Percentiles rank a stretch among this genome's conserved stretches.
Conservation (phyloP, 2,113 vertebrate species). For the Calyptommatus sinebrachiatus region DNA sequence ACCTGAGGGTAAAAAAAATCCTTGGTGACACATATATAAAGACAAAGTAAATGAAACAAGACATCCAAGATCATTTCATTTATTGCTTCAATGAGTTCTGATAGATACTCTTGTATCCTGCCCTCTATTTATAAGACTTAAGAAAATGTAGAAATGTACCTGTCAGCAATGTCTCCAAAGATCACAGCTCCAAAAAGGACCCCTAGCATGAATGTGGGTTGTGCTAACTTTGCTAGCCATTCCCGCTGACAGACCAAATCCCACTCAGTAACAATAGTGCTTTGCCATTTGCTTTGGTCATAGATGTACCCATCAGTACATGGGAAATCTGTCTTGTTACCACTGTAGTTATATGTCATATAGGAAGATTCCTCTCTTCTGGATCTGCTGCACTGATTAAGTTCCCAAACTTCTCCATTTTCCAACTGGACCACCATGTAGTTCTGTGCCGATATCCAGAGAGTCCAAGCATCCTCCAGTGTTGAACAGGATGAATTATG, state of each 20-base stretch:
- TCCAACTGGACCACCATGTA: slow-evolving; percentile 77
- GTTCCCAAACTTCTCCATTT: slow-evolving; percentile 87
- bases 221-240: slow-evolving; percentile 86
- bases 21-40: no score
- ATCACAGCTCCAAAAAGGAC: slow-evolving; percentile 86
- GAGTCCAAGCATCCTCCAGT: slow-evolving; percentile 76
- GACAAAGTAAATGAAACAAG: neutral
- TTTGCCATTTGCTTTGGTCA: slow-evolving; percentile 78
- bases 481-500: slow-evolving; percentile 71
- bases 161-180: slow-evolving; percentile 91
- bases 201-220: slow-evolving; percentile 91
- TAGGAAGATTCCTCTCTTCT: slow-evolving; percentile 58
- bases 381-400: slow-evolving; percentile 77
- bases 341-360: slow-evolving; percentile 75
- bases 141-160: slow-evolving; percentile 68
- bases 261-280: slow-evolving; percentile 87
- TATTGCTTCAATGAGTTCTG: neutral
- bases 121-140: neutral
- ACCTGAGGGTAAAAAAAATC: neutral
- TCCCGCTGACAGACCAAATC: slow-evolving; percentile 87
- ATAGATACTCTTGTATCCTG: neutral
- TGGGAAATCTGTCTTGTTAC: slow-evolving; percentile 72
- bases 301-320: slow-evolving; percentile 81
- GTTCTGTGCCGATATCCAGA: slow-evolving; percentile 64
- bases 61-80: neutral